These are phyloP conservation scores for Nephrotoma appendiculata DNA, from an alignment of 2,888 invertebrate genomes.

Conservation along the genomic window DNA sequence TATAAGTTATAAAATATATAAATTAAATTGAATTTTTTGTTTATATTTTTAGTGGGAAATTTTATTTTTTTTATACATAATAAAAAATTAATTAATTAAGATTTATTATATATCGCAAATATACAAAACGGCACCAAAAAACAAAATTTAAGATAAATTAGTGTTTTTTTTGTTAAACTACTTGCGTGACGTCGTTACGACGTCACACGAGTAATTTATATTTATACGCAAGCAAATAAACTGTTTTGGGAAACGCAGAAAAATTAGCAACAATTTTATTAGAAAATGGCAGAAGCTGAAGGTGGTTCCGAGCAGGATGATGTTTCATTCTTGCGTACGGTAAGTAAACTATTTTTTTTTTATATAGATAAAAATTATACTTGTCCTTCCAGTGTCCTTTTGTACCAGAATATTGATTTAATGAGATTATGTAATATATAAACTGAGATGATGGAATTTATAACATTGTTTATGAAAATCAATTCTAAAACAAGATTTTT, in stretches of 20 bases:
- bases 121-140: neutral
- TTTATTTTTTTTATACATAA: neutral
- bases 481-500: neutral
- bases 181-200: conserved; percentile 1
- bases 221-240: neutral
- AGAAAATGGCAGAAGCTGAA: conserved; percentile 77
- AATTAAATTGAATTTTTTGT: neutral
- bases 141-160: neutral
- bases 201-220: neutral
- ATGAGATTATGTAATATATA: neutral
- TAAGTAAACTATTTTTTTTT: conserved; percentile 39
- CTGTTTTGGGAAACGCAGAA: neutral
- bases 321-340: conserved; percentile 98
- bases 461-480: neutral
- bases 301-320: conserved; percentile 98
- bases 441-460: neutral
- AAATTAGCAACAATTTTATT: neutral
- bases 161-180: neutral
- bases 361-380: neutral
- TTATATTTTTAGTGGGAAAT: neutral
- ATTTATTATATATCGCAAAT: neutral
- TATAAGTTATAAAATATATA: too few species aligned
- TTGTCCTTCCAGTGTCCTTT: neutral
- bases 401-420: neutral
- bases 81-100: neutral